These are phyloP conservation scores for Bagarius yarrelli DNA, from an alignment of 2,113 vertebrate genomes.

Conservation along the genomic window DNA sequence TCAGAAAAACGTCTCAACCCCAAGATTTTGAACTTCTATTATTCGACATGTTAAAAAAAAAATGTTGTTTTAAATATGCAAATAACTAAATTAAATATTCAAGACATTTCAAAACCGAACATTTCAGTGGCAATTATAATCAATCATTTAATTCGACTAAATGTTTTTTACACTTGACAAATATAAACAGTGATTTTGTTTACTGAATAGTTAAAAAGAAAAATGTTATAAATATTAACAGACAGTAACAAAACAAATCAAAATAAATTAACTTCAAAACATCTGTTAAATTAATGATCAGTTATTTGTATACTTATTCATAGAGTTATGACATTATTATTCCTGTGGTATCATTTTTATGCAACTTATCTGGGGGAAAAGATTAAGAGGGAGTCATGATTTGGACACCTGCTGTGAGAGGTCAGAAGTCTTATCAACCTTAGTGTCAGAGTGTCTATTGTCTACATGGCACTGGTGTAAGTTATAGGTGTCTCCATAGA, in stretches of 20 bases:
- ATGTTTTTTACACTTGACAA: not conserved
- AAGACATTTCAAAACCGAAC: not conserved
- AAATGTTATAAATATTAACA: not conserved
- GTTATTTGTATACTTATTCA: not conserved
- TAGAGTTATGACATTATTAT: not conserved
- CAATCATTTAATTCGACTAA: too few species aligned
- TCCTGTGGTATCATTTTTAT: not conserved
- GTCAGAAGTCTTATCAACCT: constrained; percentile 98
- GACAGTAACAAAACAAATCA: not conserved
- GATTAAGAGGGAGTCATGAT: constrained; percentile 85
- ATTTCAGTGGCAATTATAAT: not conserved
- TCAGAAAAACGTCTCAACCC: not conserved
- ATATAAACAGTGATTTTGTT: not conserved
- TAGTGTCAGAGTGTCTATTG: constrained; percentile 95
- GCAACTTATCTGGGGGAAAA: constrained; percentile 30
- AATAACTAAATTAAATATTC: not conserved
- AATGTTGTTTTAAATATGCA: not conserved
- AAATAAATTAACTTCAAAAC: not conserved
- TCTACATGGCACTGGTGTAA: constrained; percentile 80
- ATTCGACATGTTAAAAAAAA: not conserved
- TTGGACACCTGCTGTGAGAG: constrained; percentile 72
- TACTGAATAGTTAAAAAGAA: not conserved
- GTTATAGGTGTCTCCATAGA: constrained; percentile 97
- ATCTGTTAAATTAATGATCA: not conserved
- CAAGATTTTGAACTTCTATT: not conserved